Evolutionary conservation across 2,888 invertebrate genomes (phyloP).

Genomic region (Augiades crinisus): DNA sequence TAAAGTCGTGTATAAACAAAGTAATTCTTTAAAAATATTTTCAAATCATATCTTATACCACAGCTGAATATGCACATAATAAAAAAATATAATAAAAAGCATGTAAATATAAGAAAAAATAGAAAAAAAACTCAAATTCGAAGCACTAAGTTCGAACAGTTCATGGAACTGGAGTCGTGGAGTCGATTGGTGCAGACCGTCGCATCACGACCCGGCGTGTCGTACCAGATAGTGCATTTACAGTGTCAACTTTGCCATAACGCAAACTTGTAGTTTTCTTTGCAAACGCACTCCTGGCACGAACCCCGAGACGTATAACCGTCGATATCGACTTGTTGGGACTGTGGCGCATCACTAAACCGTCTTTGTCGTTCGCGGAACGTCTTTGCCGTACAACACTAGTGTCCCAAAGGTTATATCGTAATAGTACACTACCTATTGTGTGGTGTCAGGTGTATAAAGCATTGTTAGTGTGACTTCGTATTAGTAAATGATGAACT

Average conservation of each 20-base stretch:
- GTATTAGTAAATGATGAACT: conserved; percentile 19
- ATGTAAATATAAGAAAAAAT: conserved; percentile 25
- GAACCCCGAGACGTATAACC: conserved; percentile 88
- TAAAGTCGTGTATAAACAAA: too few species aligned
- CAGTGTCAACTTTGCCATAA: conserved; percentile 85
- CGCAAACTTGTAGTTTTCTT: conserved; percentile 78
- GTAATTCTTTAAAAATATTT: conserved; percentile 3
- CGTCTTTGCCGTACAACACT: conserved; percentile 64
- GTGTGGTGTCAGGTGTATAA: conserved; percentile 30
- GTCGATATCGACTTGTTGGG: conserved; percentile 55
- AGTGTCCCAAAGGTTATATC: conserved; percentile 21
- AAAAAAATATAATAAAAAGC: conserved; percentile 34
- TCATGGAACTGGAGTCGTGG: conserved; percentile 44
- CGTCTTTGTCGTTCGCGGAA: conserved; percentile 56
- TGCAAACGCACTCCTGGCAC: conserved; percentile 99
- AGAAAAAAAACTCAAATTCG: conserved; percentile 18
- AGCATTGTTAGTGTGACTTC: conserved; percentile 25
- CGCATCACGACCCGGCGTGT: conserved; percentile 88
- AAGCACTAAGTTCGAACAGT: conserved; percentile 59
- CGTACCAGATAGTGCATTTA: conserved; percentile 99
- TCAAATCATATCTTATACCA: conserved; percentile 30
- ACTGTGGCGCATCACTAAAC: conserved; percentile 58
- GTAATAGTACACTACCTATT: conserved; percentile 11
- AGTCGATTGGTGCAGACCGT: conserved; percentile 61
- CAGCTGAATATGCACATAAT: conserved; percentile 31